Evolutionary conservation across 2,888 invertebrate genomes (phyloP), one percentile per base, ranked within the genome.

Genomic region (Acrocera orbiculus): DNA sequence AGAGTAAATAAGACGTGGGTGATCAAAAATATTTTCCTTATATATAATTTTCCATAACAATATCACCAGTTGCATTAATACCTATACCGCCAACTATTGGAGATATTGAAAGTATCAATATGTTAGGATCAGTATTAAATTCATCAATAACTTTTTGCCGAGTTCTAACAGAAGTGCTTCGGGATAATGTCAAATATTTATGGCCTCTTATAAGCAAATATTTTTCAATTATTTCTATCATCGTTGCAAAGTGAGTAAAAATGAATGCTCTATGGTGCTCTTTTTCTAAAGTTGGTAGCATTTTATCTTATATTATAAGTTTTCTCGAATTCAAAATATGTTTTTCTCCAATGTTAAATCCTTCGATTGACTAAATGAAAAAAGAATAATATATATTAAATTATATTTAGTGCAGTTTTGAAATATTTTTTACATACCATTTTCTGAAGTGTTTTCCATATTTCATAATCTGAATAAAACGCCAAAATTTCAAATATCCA

Each of bases 191-290:
- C 41, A 86, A 61, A 58, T 73, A 95, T 9, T 70, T 68, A 54
- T 83, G 66, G 1, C 70, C 66, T 26, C 77, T 68, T 34, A 81
- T 64, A n/a, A 65, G 63, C 46, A 95, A 64, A 63, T 85, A 96
- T 28, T 78, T 78, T 61, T 93, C 89, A 45, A 96, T 60, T 43
- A 96, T 71, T 61, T 96, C 90, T 53, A 96, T 66, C 69, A 96
- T 73, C 70, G 90, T 87, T 20, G 86, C 85, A 63, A 95, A 96
- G 66, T 96, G 96, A 55, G 89, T 90, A 65, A 96, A 96, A 44
- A 96, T 69, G 38, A 96, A 64, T 41, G 92, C 85, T 11, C 92
- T 69, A 55, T 85, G 82, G 0, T 78, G 80, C 1, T 68, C 72
- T 6, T 60, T 59, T 54, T 85, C 75, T 40, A 90, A 62, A 37